Evolutionary conservation across 2,113 vertebrate genomes (phyloP), one percentile per base, ranked within the genome.

Genomic region (Hypanus sabinus): DNA sequence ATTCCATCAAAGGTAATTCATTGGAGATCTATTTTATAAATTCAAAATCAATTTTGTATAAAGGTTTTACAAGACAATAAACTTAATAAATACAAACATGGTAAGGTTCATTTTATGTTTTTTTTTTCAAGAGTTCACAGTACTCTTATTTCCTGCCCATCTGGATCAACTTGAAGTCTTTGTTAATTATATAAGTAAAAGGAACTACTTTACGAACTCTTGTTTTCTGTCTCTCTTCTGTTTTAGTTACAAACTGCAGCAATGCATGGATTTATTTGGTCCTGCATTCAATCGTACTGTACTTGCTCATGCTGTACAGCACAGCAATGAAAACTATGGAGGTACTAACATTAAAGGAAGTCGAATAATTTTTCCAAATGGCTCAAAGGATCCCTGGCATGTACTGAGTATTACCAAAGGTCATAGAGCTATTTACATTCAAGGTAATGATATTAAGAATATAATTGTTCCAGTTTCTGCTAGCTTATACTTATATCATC

Each of bases 341-440:
- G 95, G 94, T 94, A 96, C 97, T 12, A 90, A 96, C 88, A 95
- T 96, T 55, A 36, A 93, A 57, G 95, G 94, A 68, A 95, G 94
- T 93, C 95, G 95, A 57, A 97, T 97, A 0, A 94, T 96, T 57
- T 96, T 97, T 95, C 96, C 96, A 5, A 97, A 96, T 4, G 96
- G 96, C 6, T 96, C 96, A 76, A 95, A 96, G 77, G 97, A 97
- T 85, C 96, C 96, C 20, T 97, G 96, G 96, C 96, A 97, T 2
- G 95, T 95, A 46, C 68, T 97, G 90, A 95, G 96, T 20, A 95
- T 97, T 95, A 97, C 95, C 55, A n/a, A 33, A 18, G 95, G 96
- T 94, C 96, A 96, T 62, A 76, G 24, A 4, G 95, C 96, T n/a
- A 76, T 97, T 94, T 97, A 96, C 75, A 96, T 97, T 91, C 87